Evolutionary conservation across 2,888 invertebrate species (phyloP), one percentile per base, ranked within the genome.

Genomic region (Hanleya hanleyi): DNA sequence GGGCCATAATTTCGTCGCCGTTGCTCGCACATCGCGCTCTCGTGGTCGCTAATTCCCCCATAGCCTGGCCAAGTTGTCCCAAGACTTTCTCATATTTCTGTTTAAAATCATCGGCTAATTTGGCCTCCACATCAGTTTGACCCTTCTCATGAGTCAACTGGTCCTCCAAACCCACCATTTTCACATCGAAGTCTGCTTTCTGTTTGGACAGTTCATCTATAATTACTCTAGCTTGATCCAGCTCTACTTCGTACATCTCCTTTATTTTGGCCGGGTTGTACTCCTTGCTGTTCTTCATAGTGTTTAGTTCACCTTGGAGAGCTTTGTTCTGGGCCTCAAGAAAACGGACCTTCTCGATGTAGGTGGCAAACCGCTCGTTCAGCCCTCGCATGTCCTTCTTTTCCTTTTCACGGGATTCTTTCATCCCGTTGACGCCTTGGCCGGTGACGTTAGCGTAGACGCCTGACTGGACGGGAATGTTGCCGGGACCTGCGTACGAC

Each of bases 351-450:
- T 91, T 91, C 86, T 92, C 92, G 79, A 92, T 91, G 86, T 92
- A 92, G 79, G 82, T 84, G 69, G 92, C 92, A 71, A 92, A 89
- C 37, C 91, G 86, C 80, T 91, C 91, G 86, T 92, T 92, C 75
- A 92, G 82, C 69, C 91, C 91, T 78, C 89, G 89, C 88, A 92
- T 88, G 77, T 92, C 91, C 77, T 89, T 90, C 88, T 92, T 92
- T 81, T 92, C 92, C 74, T 87, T 88, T 69, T 90, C 91, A 41
- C 92, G 87, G 62, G 84, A 84, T 50, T 90, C 89, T 73, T 90
- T 88, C 67, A 91, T 87, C 57, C 87, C 86, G 65, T 88, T 88
- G 26, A 92, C 91, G 41, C 88, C 87, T 22, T 84, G 77, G 64
- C 79, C 80, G 69, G 86, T 83, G 41, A 88, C 74, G 22, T 77